These are phyloP conservation scores for Eurosta solidaginis DNA, from an alignment of 1,140 invertebrate genomes.

Conservation along the genomic window DNA sequence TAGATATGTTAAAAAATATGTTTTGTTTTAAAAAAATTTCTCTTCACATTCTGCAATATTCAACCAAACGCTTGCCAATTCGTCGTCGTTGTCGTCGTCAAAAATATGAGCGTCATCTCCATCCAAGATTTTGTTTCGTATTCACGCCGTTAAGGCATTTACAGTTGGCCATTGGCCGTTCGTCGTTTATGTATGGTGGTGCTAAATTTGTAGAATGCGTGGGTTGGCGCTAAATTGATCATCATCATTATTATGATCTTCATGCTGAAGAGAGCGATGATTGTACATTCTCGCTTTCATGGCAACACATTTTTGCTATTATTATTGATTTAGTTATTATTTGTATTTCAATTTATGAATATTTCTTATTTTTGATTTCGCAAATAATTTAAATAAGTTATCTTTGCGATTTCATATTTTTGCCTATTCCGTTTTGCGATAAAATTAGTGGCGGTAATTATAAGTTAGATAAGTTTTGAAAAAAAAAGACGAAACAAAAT, in stretches of 20 bases:
- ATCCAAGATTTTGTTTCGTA: background rate
- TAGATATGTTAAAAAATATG: too few relatives aligned
- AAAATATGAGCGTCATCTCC: background rate
- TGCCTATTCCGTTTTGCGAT: too few relatives aligned
- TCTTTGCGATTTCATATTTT: too few relatives aligned
- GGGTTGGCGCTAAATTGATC: slow-evolving; percentile 20
- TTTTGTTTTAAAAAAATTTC: slow-evolving; percentile 3
- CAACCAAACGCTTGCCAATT: background rate
- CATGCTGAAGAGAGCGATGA: background rate
- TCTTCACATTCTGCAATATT: background rate
- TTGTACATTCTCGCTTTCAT: background rate
- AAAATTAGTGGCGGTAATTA: too few relatives aligned
- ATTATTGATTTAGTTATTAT: too few relatives aligned
- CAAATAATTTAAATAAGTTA: too few relatives aligned
- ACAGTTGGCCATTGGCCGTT: background rate
- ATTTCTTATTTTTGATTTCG: too few relatives aligned
- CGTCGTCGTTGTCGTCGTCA: too few relatives aligned
- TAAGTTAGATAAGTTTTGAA: too few relatives aligned
- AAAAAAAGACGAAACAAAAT: too few relatives aligned
- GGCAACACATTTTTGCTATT: background rate
- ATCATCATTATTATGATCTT: background rate
- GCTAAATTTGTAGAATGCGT: slow-evolving; percentile 29
- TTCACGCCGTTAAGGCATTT: background rate
- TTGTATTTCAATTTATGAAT: too few relatives aligned
- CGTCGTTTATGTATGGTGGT: background rate